phyloP scores from a whole-genome alignment of 1,140 invertebrate species.

The Sitodiplosis mosellana region DNA sequence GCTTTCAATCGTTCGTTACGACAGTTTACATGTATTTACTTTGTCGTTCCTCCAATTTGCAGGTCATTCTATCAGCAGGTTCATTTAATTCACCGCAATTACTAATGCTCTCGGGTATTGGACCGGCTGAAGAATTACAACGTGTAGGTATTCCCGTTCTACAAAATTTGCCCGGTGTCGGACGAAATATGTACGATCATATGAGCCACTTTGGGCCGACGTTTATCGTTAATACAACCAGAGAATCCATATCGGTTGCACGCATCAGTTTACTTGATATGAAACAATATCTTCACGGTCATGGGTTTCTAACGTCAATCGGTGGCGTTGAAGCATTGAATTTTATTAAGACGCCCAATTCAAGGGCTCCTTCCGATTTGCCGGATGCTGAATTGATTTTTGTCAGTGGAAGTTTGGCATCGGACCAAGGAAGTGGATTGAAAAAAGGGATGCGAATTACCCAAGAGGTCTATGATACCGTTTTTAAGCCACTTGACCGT shows the following conservation, averaged over 20 bases:
- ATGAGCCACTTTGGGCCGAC: conserved; percentile 42
- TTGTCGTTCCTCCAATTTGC: too few relatives aligned
- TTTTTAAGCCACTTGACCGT: conserved; percentile 34
- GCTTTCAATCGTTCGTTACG: too few relatives aligned
- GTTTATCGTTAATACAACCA: conserved; percentile 33
- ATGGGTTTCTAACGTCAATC: conserved; percentile 31
- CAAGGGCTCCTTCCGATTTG: conserved; percentile 29
- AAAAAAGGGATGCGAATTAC: conserved; percentile 33
- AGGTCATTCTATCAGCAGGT: conserved; percentile 47
- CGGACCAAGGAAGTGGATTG: conserved; percentile 39
- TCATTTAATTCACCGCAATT: conserved; percentile 62
- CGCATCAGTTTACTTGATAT: conserved; percentile 26
- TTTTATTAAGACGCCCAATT: conserved; percentile 38
- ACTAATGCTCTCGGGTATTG: conserved; percentile 63
- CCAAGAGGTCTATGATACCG: conserved; percentile 34
- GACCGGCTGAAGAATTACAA: conserved; percentile 41
- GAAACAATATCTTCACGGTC: conserved; percentile 28
- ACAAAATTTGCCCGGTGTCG: conserved; percentile 41
- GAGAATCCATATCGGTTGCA: conserved; percentile 25
- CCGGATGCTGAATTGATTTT: conserved; percentile 44
- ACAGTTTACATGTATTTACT: too few relatives aligned
- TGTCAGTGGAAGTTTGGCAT: conserved; percentile 31
- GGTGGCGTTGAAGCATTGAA: conserved; percentile 43
- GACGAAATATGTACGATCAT: conserved; percentile 54
- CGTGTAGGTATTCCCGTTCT: conserved; percentile 44